Percentiles rank a stretch among this genome's conserved stretches.
These are phyloP conservation scores for Drosophila ananassae DNA, from an alignment of 1,140 invertebrate genomes.

Conservation along the genomic window DNA sequence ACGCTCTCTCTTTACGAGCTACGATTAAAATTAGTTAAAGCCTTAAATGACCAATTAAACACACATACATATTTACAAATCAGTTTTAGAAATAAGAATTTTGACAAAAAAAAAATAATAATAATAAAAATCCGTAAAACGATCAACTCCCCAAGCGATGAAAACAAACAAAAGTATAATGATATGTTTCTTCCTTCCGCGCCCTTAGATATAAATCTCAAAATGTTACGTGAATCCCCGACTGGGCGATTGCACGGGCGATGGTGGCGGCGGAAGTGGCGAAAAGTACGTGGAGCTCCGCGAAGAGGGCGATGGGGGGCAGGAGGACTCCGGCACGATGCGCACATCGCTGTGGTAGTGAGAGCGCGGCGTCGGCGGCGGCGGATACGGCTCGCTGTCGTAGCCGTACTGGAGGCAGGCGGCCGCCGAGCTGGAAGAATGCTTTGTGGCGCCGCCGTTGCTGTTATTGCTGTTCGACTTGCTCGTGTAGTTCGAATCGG, in stretches of 20 bases:
- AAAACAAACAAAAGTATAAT: conserved; percentile 5
- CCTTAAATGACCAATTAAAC: conserved; percentile 62
- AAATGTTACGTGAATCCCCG: conserved; percentile 83
- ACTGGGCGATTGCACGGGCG: conserved; percentile 87
- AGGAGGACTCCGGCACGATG: conserved; percentile 85
- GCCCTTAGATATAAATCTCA: conserved; percentile 75
- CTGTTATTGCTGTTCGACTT: conserved; percentile 83
- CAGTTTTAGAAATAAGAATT: conserved; percentile 28
- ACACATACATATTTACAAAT: conserved; percentile 67
- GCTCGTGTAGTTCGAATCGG: conserved; percentile 88
- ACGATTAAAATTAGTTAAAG: conserved; percentile 60
- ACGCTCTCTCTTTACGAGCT: conserved; percentile 34
- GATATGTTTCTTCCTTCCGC: conserved; percentile 9
- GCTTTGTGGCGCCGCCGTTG: conserved; percentile 71
- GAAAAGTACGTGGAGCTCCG: conserved; percentile 90
- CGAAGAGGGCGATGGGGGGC: conserved; percentile 92
- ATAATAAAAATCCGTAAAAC: conserved; percentile 4
- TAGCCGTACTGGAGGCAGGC: conserved; percentile 85
- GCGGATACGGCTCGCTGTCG: conserved; percentile 90
- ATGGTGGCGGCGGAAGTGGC: conserved; percentile 89
- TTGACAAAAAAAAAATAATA: conserved; percentile 15
- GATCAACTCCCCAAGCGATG: background rate
- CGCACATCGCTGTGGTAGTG: conserved; percentile 89
- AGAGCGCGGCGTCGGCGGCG: conserved; percentile 93
- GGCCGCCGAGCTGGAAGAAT: conserved; percentile 72